Evolutionary conservation across 2,888 invertebrate species (phyloP).

Genomic region (Drosophila atroscutellata): DNA sequence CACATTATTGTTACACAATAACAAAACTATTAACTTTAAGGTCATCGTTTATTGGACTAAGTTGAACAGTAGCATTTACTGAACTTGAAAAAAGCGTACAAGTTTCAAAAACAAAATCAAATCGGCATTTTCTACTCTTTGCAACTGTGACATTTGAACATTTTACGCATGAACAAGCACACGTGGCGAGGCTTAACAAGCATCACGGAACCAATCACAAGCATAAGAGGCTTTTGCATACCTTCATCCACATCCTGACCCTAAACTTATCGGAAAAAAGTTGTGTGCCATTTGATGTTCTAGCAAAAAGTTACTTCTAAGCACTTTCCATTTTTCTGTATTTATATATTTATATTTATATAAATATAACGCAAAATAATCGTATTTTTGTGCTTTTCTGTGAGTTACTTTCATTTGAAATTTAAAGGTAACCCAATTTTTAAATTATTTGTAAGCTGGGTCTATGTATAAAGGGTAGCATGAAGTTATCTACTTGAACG

Average conservation of each 20-base stretch:
- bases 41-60: conserved; percentile 4
- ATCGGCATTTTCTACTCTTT: conserved; percentile 22
- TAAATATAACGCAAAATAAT: not conserved
- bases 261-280: conserved; percentile 9
- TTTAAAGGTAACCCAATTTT: not conserved
- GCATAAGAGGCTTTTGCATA: conserved; percentile 20
- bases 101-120: conserved; percentile 28
- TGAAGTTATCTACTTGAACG: not conserved
- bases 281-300: conserved; percentile 7
- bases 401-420: not conserved
- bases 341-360: not conserved
- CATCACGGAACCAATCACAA: conserved; percentile 13
- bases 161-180: conserved; percentile 44
- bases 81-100: conserved; percentile 6
- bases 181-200: conserved; percentile 48
- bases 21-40: conserved; percentile 3
- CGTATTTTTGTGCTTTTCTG: not conserved
- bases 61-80: conserved; percentile 5
- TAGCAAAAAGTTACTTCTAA: conserved; percentile 4
- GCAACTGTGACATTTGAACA: conserved; percentile 52
- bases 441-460: not conserved
- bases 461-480: not conserved
- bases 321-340: not conserved
- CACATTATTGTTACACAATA: not conserved
- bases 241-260: conserved; percentile 23